These are phyloP conservation scores for Batillaria attramentaria DNA, from an alignment of 1,140 invertebrate genomes.

Conservation along the genomic window DNA sequence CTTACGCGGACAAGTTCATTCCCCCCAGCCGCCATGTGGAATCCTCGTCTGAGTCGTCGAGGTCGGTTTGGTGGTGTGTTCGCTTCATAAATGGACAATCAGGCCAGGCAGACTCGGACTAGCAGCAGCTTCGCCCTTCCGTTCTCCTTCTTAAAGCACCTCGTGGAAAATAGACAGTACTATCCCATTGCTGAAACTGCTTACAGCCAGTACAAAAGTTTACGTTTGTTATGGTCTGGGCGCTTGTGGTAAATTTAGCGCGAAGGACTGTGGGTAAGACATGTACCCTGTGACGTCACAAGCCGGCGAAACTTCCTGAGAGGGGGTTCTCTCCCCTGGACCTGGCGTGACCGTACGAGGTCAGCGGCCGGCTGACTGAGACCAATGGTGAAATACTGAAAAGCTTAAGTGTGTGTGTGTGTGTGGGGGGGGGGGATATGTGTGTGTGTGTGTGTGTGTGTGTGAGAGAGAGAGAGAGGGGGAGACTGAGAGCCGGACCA, in stretches of 20 bases:
- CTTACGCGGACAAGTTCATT: too few relatives aligned
- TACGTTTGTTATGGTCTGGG: slow-evolving; percentile 6
- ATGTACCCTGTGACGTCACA: slow-evolving; percentile 25
- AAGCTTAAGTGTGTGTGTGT: background rate
- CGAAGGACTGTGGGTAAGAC: slow-evolving; percentile 5
- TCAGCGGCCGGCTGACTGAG: background rate
- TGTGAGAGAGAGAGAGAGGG: background rate
- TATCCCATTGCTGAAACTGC: slow-evolving; percentile 12
- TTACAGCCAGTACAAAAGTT: background rate
- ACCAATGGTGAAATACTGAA: background rate
- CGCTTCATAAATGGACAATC: too few relatives aligned
- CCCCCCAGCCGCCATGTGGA: background rate
- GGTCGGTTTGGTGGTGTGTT: background rate
- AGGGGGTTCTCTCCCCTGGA: background rate
- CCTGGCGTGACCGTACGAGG: background rate
- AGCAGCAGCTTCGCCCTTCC: background rate
- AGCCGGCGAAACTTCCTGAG: background rate
- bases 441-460: background rate
- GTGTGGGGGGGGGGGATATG: background rate
- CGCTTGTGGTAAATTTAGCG: slow-evolving; percentile 12
- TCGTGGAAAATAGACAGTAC: background rate
- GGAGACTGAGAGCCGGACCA: too few relatives aligned
- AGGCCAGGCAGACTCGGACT: background rate
- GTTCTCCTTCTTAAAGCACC: background rate
- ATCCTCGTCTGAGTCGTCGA: background rate